Conservation (phyloP, 2,797 vertebrate genomes). For the Myotis vivesi region DNA sequence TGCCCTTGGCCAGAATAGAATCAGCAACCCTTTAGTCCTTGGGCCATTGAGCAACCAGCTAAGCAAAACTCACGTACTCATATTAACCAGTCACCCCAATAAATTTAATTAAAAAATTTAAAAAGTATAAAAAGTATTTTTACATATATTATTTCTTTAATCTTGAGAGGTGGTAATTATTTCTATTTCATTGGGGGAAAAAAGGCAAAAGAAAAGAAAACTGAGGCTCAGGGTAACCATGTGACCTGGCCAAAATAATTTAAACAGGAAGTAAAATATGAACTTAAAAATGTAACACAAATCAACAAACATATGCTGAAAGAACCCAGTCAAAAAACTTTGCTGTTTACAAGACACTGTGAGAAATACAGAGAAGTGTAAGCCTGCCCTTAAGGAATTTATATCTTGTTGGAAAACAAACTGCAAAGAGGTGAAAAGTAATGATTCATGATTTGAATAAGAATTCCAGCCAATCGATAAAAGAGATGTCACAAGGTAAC, state of each 20-base stretch:
- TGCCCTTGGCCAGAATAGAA: too few relatives aligned
- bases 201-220: background rate
- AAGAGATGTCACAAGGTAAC: slow-evolving; percentile 50
- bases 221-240: background rate
- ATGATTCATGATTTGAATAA: slow-evolving; percentile 55
- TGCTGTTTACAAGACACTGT: slow-evolving; percentile 41
- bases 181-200: slow-evolving; percentile 5
- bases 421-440: slow-evolving; percentile 50
- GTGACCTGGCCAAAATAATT: background rate
- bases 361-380: slow-evolving; percentile 51
- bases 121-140: background rate
- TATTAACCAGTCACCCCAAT: background rate
- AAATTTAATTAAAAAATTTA: background rate
- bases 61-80: background rate
- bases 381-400: slow-evolving; percentile 53
- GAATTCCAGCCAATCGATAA: slow-evolving; percentile 10
- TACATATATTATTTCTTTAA: background rate
- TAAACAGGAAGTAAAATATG: slow-evolving; percentile 20
- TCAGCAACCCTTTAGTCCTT: too few relatives aligned
- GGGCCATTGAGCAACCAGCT: too few relatives aligned
- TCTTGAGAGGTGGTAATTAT: background rate
- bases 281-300: slow-evolving; percentile 26
- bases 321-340: background rate
- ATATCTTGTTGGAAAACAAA: slow-evolving; percentile 46
- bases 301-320: slow-evolving; percentile 23